Evolutionary conservation across 2,797 vertebrate genomes (phyloP).

Genomic region (Pseudochromis fuscus): DNA sequence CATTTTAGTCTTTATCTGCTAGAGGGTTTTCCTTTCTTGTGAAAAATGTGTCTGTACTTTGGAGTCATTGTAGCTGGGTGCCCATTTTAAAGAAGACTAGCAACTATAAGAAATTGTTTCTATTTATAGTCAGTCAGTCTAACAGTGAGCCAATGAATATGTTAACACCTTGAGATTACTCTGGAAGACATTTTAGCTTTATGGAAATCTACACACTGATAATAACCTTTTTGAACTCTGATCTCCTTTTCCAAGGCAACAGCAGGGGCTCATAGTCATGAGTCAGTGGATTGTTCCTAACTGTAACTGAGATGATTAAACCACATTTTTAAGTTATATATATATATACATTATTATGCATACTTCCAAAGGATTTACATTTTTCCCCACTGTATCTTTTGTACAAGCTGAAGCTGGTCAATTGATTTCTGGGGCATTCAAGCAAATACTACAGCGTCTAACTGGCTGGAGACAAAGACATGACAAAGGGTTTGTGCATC

Average conservation of each 20-base stretch:
- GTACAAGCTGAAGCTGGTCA: not conserved
- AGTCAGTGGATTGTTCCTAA: too few relatives aligned
- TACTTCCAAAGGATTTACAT: not conserved
- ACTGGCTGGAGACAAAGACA: slow-evolving; percentile 16
- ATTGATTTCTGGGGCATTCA: not conserved
- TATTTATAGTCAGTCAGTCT: not conserved
- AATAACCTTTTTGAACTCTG: too few relatives aligned
- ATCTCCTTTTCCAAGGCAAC: too few relatives aligned
- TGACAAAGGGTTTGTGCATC: not conserved
- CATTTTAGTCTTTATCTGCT: not conserved
- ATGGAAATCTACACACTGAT: not conserved
- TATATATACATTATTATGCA: too few relatives aligned
- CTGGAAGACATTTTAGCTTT: not conserved
- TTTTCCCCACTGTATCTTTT: not conserved
- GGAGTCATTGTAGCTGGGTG: not conserved
- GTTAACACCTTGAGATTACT: not conserved
- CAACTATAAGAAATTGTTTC: not conserved
- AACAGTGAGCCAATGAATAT: not conserved
- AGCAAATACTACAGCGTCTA: not conserved
- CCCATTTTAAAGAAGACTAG: not conserved
- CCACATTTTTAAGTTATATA: not conserved
- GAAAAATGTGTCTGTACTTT: too few relatives aligned
- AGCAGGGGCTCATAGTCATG: too few relatives aligned
- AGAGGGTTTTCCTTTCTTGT: not conserved
- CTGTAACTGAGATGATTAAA: not conserved